phyloP scores from a whole-genome alignment of 2,888 invertebrate genomes.

The Metellina segmentata region DNA sequence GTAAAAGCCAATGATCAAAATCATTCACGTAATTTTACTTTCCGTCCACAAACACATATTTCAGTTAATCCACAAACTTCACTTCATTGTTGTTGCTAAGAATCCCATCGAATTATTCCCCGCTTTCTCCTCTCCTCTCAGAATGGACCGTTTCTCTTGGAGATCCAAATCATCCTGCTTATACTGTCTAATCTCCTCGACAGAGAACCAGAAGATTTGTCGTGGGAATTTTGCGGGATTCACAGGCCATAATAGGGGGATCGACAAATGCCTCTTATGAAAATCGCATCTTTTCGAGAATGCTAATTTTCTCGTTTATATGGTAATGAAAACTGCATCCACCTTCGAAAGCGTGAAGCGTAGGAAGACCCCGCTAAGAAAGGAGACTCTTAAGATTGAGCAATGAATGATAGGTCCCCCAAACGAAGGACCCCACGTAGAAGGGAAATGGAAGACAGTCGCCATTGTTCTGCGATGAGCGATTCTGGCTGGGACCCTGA shows the following conservation, averaged over 20 bases:
- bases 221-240: slow-evolving; percentile 46
- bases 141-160: background rate
- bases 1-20: background rate
- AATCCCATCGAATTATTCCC: background rate
- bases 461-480: slow-evolving; percentile 60
- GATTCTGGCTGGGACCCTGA: slow-evolving; percentile 26
- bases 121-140: background rate
- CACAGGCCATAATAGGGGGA: slow-evolving; percentile 36
- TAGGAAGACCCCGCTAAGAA: background rate
- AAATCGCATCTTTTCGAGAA: slow-evolving; percentile 70
- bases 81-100: too few relatives aligned
- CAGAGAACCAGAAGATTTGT: slow-evolving; percentile 30
- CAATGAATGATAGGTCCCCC: slow-evolving; percentile 68
- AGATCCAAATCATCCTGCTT: background rate
- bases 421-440: slow-evolving; percentile 30
- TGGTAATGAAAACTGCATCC: slow-evolving; percentile 74
- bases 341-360: slow-evolving; percentile 12
- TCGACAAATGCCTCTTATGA: slow-evolving; percentile 60
- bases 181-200: slow-evolving; percentile 33
- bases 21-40: background rate
- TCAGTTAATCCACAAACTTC: background rate
- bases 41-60: background rate
- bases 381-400: slow-evolving; percentile 58
- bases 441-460: slow-evolving; percentile 48
- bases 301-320: slow-evolving; percentile 77